Evolutionary conservation across 2,113 vertebrate species (phyloP).

Genomic region (Cervus canadensis): DNA sequence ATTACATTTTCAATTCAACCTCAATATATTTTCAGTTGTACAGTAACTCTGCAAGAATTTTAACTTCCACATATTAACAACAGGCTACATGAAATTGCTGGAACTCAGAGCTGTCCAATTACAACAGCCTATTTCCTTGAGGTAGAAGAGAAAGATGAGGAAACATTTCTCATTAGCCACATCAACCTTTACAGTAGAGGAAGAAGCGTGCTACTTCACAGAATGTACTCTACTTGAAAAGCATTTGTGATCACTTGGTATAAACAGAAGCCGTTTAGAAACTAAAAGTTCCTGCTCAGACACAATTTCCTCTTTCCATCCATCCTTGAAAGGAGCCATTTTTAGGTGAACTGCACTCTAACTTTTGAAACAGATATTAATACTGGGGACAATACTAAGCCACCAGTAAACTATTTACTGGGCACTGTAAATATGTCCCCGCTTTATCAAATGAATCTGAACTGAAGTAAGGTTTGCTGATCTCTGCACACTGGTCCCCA

Average conservation of each 20-base stretch:
- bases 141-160: background rate
- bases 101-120: slow-evolving; percentile 36
- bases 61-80: slow-evolving; percentile 20
- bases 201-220: slow-evolving; percentile 18
- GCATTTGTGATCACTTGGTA: background rate
- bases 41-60: slow-evolving; percentile 13
- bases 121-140: slow-evolving; percentile 22
- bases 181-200: slow-evolving; percentile 26
- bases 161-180: background rate
- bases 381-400: background rate
- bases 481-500: background rate
- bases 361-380: background rate
- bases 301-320: slow-evolving; percentile 45
- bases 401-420: background rate
- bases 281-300: background rate
- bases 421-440: background rate
- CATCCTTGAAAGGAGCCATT: background rate
- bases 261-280: slow-evolving; percentile 20
- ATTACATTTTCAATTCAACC: background rate
- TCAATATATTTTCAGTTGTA: slow-evolving; percentile 1
- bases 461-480: background rate
- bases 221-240: slow-evolving; percentile 38
- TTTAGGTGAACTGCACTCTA: background rate
- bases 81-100: background rate
- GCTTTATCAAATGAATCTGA: background rate